Base-by-base conservation (phyloP, 2,888 invertebrate genomes). In the Mycalesis mineus region DNA sequence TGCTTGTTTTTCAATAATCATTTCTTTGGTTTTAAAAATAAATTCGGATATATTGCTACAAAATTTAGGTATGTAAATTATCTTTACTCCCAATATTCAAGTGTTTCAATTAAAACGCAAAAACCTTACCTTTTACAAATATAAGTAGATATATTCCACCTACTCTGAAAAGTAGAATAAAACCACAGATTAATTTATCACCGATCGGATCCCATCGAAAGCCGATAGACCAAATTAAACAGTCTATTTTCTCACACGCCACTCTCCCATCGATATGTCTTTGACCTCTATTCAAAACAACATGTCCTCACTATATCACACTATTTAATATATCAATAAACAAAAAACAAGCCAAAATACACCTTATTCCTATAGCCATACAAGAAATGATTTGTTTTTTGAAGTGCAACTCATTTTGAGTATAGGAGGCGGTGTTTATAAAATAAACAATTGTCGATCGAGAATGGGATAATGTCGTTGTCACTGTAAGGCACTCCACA, bases 391-490 rank as follows among this genome's bases (percentile, higher is more conserved):
- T 31, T 7, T 17, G 8, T 15, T 52, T 49, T 15, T 40, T 31
- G 2, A 6, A 37, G 6, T 45, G 47, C 31, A 15, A 48, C 8
- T 56, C 33, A 13, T 17, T 29, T 45, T 58, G 44, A n/a, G 39
- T 57, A 53, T 45, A 57, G 57, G 54, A 55, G 72, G 72, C 63
- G 70, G 73, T 82, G 84, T 83, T 84, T 80, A 70, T 75, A 78
- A 75, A 79, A 78, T 82, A 84, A 85, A 85, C 83, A 85, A 82
- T 72, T 76, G 77, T 69, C 70, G 83, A 82, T 85, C 79, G 74
- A 77, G 78, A 77, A 82, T 78, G 80, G 81, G 81, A 84, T 80
- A 82, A 75, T 85, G 83, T 85, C 83, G 78, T 83, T 84, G 83
- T 85, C 84, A 80, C 74, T 80, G 66, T 73, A 66, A 74, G 74